Percentiles rank a stretch among this genome's conserved stretches.
These are phyloP conservation scores for Odontamblyopus rebecca DNA, from an alignment of 2,797 vertebrate genomes.

Conservation along the genomic window DNA sequence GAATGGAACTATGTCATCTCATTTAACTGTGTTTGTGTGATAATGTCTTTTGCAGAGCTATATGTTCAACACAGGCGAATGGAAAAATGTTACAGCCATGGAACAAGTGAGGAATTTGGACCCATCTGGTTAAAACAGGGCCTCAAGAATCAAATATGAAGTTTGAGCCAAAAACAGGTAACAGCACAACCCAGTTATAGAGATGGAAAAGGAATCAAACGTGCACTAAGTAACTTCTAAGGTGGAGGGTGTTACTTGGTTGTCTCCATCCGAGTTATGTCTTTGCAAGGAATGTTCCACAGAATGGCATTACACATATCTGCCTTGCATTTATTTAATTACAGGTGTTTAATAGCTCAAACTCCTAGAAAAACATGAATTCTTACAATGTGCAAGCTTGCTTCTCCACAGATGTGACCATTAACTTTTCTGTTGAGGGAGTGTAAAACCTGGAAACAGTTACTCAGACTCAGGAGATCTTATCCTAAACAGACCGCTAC, in stretches of 20 bases:
- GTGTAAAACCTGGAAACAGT: slow-evolving; percentile 25
- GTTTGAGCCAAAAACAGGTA: slow-evolving; percentile 17
- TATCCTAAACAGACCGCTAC: not conserved
- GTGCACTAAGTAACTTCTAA: too few relatives aligned
- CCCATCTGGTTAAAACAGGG: slow-evolving; percentile 11
- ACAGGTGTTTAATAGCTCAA: too few relatives aligned
- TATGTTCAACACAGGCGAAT: slow-evolving; percentile 8
- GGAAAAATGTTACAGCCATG: not conserved
- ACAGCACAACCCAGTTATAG: slow-evolving; percentile 2
- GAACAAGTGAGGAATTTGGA: slow-evolving; percentile 16
- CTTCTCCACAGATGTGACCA: too few relatives aligned
- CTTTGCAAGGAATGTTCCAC: too few relatives aligned
- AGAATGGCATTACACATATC: too few relatives aligned
- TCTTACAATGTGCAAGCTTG: too few relatives aligned
- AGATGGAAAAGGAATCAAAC: slow-evolving; percentile 8
- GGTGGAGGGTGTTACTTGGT: too few relatives aligned
- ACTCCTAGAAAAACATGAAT: too few relatives aligned
- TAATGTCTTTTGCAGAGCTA: slow-evolving; percentile 3
- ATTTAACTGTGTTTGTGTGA: slow-evolving; percentile 6
- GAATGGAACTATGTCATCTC: not conserved
- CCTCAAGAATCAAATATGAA: slow-evolving; percentile 8
- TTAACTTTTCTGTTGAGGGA: slow-evolving; percentile 13
- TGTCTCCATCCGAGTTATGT: too few relatives aligned
- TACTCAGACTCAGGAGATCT: slow-evolving; percentile 5
- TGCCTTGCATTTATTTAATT: too few relatives aligned